Evolutionary conservation across 35 echinoderm and acorn worm genomes (phyloP), one percentile per base, ranked within the genome.

Genomic region (Diadema setosum): DNA sequence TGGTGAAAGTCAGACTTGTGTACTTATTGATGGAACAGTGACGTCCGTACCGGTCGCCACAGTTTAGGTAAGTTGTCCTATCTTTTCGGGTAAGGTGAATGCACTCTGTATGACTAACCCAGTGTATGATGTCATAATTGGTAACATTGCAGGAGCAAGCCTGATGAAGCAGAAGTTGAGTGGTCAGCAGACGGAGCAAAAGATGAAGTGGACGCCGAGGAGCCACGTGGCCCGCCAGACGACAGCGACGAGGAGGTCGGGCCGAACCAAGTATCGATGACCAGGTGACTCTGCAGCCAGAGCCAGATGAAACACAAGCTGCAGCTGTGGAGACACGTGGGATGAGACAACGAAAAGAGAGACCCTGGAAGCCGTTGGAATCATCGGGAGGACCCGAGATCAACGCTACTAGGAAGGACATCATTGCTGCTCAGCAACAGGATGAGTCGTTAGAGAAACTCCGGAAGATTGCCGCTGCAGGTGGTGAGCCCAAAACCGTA

Each of bases 91-190:
- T 14, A 58, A 34, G 4, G 82, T 84, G 31, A 48, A 84, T 33
- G 55, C 82, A 61, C 24, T 84, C 12, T 84, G 82, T 35, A 84
- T 84, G 82, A 17, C 45, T 4, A 64, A 84, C 46, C 82, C 82
- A 8, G 40, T 84, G 58, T 84, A 84, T 60, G 82, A 84, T 84
- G 82, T 84, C 21, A 63, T 84, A n/a, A 58, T 84, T 63, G 82
- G 82, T 5, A 84, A 84, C 46, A 84, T 84, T 33, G 23, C 45
- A 30, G 48, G 46, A 84, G 82, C 49, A 25, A 5, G 49, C 20
- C n/a, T n/a, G n/a, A n/a, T n/a, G n/a, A n/a, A n/a, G n/a, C n/a
- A n/a, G n/a, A n/a, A n/a, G n/a, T n/a, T n/a, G 46, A 57, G 21
- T 24, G 23, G 5, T 14, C 39, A 41, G 11, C 33, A 35, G 12